Percentiles rank a stretch among this genome's conserved stretches.
These are phyloP conservation scores for Delichon dasypus DNA, from an alignment of 2,797 vertebrate species.

Conservation along the genomic window DNA sequence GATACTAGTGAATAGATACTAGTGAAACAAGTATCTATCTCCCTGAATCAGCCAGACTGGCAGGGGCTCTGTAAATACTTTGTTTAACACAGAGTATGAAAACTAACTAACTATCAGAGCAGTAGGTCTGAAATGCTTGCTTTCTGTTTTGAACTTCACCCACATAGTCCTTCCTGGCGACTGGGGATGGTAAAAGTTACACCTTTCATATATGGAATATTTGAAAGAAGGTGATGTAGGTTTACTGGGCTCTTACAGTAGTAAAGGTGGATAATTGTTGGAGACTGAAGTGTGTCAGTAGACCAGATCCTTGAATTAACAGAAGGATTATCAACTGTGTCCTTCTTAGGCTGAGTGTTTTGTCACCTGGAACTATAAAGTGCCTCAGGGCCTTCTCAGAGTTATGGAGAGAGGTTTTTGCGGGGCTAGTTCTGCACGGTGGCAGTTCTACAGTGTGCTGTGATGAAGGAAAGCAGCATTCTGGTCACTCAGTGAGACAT, in stretches of 20 bases:
- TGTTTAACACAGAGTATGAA: background rate
- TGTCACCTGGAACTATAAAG: background rate
- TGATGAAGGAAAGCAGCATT: background rate
- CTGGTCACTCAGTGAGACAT: background rate
- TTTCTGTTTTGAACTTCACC: background rate
- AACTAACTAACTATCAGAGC: background rate
- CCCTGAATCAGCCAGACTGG: background rate
- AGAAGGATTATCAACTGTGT: background rate
- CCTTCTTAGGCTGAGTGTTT: background rate
- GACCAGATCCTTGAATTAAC: background rate
- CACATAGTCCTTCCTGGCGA: accelerated
- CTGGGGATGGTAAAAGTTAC: background rate
- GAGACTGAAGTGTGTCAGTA: background rate
- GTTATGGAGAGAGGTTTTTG: background rate
- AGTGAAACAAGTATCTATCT: no score
- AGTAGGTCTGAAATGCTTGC: background rate
- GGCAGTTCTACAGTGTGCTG: background rate
- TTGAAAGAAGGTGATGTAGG: background rate
- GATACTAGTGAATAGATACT: no score
- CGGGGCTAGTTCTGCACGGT: background rate
- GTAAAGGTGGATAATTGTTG: background rate
- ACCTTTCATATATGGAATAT: background rate
- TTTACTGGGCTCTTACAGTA: background rate
- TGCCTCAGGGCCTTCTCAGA: background rate
- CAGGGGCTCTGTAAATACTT: background rate